Base-by-base conservation (phyloP, 2,888 invertebrate genomes). In the Hetaerina titia region DNA sequence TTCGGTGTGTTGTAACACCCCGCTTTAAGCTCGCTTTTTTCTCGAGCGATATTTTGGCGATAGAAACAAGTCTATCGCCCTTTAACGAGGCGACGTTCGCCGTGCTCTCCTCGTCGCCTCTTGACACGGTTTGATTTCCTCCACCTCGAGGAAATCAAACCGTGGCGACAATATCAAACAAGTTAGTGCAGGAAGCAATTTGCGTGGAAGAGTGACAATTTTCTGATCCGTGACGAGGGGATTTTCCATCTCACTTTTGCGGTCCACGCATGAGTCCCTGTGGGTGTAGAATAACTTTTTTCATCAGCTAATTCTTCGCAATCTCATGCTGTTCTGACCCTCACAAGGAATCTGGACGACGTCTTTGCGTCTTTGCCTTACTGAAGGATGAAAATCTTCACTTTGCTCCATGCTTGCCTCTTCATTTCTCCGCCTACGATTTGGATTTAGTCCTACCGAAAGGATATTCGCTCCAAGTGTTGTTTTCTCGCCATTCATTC, bases 141-240 rank as follows among this genome's bases (percentile, higher is more conserved):
- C 81, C 81, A 13, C 81, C 31, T 81, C 81, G 81, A 31, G 31
- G 81, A 81, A 81, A 45, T 45, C 45, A 45, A 45, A 45, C 45
- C 45, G 45, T 31, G 81, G n/a, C 11, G 81, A 81, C n/a, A 81
- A 81, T 81, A 81, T 81, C 81, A 31, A 81, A 81, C 81, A 81
- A 81, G 13, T 81, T 81, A 81, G 81, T 1, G 25, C 81, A 31
- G 25, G 31, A 31, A 81, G 81, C 31, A 31, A 81, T 81, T 31
- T 31, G 11, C 31, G 15, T 31, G 31, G 81, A 81, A 31, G 81
- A 22, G 25, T 9, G 25, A 81, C 31, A 81, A 15, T 81, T 81
- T 31, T 81, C 31, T 31, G 81, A 31, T 31, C 31, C 81, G 11
- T 31, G 9, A 31, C 22, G 81, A 31, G 81, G 13, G 13, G 25